Conservation (phyloP, 2,797 vertebrate species). For the Forpus xanthops region DNA sequence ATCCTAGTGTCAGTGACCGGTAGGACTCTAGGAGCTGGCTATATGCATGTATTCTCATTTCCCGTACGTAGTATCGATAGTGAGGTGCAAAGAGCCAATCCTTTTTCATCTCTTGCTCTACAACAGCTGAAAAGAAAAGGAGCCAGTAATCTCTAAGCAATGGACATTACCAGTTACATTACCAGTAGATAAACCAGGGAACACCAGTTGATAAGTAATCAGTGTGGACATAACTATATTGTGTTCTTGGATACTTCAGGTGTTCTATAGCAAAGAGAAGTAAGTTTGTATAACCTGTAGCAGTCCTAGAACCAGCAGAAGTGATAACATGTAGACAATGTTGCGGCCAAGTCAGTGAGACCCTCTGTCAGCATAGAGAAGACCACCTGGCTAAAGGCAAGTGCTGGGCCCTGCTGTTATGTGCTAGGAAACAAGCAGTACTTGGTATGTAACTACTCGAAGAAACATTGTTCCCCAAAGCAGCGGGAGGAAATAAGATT, state of each 20-base stretch:
- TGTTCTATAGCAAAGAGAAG: neutral
- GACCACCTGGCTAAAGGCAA: rapidly evolving
- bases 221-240: rapidly evolving
- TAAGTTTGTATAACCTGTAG: rapidly evolving
- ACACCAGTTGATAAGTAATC: neutral
- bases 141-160: neutral
- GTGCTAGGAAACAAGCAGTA: neutral
- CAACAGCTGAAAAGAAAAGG: slow-evolving; percentile 77
- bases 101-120: slow-evolving; percentile 98
- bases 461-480: neutral
- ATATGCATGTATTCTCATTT: slow-evolving; percentile 97
- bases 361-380: neutral
- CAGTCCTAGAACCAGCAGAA: neutral
- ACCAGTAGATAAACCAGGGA: rapidly evolving
- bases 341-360: neutral
- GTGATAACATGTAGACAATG: neutral
- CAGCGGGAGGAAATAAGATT: neutral
- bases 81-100: slow-evolving; percentile 98
- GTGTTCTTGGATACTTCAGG: neutral
- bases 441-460: rapidly evolving
- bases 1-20: slow-evolving; percentile 91
- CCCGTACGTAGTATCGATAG: slow-evolving; percentile 95
- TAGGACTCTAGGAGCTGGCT: slow-evolving; percentile 97
- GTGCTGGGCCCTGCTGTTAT: rapidly evolving
- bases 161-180: neutral